Base-by-base conservation (phyloP, 2,797 vertebrate genomes). In the Pelochelys cantorii region DNA sequence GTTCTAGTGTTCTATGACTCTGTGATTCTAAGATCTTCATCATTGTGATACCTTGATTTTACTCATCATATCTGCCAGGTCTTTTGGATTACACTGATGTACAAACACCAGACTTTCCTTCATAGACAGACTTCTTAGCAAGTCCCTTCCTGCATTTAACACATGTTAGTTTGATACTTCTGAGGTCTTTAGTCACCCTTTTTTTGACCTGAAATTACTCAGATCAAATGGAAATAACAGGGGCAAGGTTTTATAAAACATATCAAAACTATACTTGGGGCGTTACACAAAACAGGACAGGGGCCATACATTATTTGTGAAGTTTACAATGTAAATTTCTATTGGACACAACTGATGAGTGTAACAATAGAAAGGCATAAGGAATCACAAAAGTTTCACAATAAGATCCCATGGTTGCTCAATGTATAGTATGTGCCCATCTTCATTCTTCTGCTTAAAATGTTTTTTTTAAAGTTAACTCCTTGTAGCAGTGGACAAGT, bases 201-300 rank as follows among this genome's bases (percentile, higher is more conserved):
- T 31, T 83, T 0, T 88, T 71, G 15, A 54, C 7, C 57, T 83
- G 42, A 91, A 95, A n/a, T 22, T 27, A 14, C 37, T 48, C 93
- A 22, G 79, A 31, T 79, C 34, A 62, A 0, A 81, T 89, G 71
- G 31, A 62, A 92, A 57, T 68, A 52, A 77, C 5, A 27, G 37
- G 11, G 79, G 7, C 9, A 52, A 29, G 15, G 11, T 57, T 48
- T 23, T 55, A 78, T 55, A 81, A 81, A 42, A 83, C 3, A 82
- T 42, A 86, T 23, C 52, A 88, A 90, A 80, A 13, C 4, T 88
- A 52, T 31, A 68, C 87, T 89, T 23, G 87, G 11, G 57, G n/a
- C 84, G 54, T 54, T 7, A 18, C 81, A 31, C 20, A 37, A 27
- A 8, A 8, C 81, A 48, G 5, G 80, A 3, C 81, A 83, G 52